phyloP scores from a whole-genome alignment of 1,140 invertebrate genomes.

The Pseudomyrmex sp. region DNA sequence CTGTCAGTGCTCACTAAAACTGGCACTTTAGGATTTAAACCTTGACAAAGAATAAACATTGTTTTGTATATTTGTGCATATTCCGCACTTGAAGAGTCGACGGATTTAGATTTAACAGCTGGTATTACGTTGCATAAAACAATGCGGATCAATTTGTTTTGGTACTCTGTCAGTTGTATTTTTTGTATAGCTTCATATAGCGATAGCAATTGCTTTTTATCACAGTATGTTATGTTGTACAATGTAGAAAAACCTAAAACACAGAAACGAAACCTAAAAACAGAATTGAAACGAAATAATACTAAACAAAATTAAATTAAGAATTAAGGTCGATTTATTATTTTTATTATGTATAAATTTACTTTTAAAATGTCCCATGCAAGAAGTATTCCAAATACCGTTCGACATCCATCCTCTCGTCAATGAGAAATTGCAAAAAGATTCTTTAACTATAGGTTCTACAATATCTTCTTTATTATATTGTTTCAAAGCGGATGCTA shows the following conservation, averaged over 20 bases:
- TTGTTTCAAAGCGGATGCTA: constrained; percentile 51
- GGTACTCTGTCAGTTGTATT: constrained; percentile 76
- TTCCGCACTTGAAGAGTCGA: constrained; percentile 67
- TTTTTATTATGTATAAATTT: constrained; percentile 17
- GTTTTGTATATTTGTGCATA: constrained; percentile 77
- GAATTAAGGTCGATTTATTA: neutral
- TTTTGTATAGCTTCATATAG: constrained; percentile 75
- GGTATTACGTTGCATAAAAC: constrained; percentile 72
- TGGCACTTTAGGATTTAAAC: constrained; percentile 76
- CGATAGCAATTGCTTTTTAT: constrained; percentile 70
- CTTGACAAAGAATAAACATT: constrained; percentile 74
- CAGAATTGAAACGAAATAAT: constrained; percentile 11
- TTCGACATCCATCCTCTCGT: constrained; percentile 74
- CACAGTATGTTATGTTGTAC: constrained; percentile 72
- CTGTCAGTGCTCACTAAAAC: constrained; percentile 72
- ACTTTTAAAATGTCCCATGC: constrained; percentile 74
- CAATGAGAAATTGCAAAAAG: neutral
- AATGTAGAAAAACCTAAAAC: constrained; percentile 73
- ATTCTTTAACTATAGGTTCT: constrained; percentile 1
- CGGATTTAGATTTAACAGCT: constrained; percentile 45
- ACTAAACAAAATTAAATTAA: constrained; percentile 29
- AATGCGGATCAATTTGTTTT: constrained; percentile 71
- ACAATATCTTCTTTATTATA: constrained; percentile 49
- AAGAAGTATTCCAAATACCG: constrained; percentile 79
- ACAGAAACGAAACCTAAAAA: neutral